These are phyloP conservation scores for Poecilia picta DNA, from an alignment of 2,797 vertebrate genomes.

Conservation along the genomic window DNA sequence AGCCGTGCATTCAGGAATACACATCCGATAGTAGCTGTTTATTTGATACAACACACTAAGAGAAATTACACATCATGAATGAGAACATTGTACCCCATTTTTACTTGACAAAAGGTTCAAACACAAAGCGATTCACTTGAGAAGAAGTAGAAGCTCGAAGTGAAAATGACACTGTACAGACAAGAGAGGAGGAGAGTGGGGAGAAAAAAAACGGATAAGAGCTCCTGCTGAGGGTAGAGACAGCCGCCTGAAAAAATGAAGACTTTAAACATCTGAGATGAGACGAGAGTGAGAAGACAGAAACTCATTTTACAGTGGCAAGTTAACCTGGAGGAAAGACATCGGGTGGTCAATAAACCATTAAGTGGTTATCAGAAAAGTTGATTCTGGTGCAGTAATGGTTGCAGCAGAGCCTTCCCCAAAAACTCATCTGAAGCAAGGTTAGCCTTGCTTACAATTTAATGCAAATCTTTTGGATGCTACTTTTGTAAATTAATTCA, in stretches of 20 bases:
- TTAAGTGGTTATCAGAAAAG: conserved; percentile 39
- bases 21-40: neutral
- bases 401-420: conserved; percentile 19
- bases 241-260: conserved; percentile 21
- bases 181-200: neutral
- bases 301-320: conserved; percentile 35
- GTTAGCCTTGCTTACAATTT: neutral
- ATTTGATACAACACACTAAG: too few species aligned
- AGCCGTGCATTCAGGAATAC: neutral
- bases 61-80: neutral
- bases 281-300: conserved; percentile 25
- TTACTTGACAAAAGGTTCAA: conserved; percentile 8
- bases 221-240: conserved; percentile 13
- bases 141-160: conserved; percentile 17
- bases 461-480: neutral
- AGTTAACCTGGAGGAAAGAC: conserved; percentile 42
- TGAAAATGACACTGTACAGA: conserved; percentile 33
- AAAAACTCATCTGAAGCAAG: conserved; percentile 13
- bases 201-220: conserved; percentile 11
- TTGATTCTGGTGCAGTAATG: conserved; percentile 20
- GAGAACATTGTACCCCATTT: neutral
- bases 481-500: conserved; percentile 5
- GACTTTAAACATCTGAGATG: conserved; percentile 15
- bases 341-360: conserved; percentile 43
- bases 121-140: conserved; percentile 9